Evolutionary conservation across 1,140 invertebrate species (phyloP), one percentile per base, ranked within the genome.

Genomic region (Lepidurus couesii): DNA sequence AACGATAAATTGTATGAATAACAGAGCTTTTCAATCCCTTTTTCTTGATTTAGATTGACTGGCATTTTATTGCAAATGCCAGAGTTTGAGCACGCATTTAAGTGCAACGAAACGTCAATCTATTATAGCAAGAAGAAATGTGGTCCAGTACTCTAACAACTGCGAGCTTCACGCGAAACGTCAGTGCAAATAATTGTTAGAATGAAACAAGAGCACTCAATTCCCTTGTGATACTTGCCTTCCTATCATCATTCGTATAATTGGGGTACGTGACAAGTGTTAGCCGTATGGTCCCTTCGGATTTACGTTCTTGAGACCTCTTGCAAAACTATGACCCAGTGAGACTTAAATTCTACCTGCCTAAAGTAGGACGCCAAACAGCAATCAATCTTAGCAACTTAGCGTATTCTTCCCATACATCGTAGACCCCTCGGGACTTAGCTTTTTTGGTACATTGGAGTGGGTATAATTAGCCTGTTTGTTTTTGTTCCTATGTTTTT

Each of bases 61-160:
- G 73, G 65, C 16, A 74, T 74, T n/a, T 42, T 79, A 26, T 43
- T 79, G 42, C 78, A 79, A 75, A 74, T 79, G 73, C 78, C 78
- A 26, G 78, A 79, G 24, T 79, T 79, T 45, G 44, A 24, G 44
- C 24, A 75, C 21, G 78, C 65, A 74, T 79, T 79, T 45, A 42
- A 21, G 42, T 79, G 78, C 44, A 79, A 79, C 42, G 65, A 65
- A 65, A 65, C 53, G 21, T 65, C 53, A 16, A 65, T 7, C 21
- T 65, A 65, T 16, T 65, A 65, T 65, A 65, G 53, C 53, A 65
- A 65, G 53, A 65, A 65, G 13, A 65, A 13, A 65, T 65, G 53
- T 65, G 53, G 53, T 65, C 13, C 4, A n/a, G 53, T 65, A 65
- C 21, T 65, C 16, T 65, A 21, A 65, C 16, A 21, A 21, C 21